A percentile compares a stretch with the other conserved stretches of the same genome.
phyloP scores from a whole-genome alignment of 2,113 vertebrate genomes.

The Donacobius atricapilla region DNA sequence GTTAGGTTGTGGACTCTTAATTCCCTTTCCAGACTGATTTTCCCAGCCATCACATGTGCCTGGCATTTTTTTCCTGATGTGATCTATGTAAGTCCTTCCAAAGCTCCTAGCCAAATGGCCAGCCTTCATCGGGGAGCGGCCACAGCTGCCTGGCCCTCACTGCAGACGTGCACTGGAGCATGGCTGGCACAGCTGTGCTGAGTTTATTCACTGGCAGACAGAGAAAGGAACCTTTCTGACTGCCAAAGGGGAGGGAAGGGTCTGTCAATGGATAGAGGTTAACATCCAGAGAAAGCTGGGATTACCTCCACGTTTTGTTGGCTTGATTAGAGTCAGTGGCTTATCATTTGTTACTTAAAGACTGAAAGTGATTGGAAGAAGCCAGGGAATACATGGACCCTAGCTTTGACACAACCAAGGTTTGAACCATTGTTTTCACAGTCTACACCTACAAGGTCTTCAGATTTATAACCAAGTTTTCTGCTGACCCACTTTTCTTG shows the following conservation, averaged over 20 bases:
- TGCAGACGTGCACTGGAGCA: neutral
- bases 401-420: neutral
- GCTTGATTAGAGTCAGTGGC: neutral
- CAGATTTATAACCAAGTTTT: neutral
- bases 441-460: rapidly evolving
- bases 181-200: conserved; percentile 21
- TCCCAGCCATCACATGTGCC: neutral
- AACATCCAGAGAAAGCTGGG: neutral
- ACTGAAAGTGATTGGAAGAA: neutral
- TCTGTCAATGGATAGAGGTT: neutral
- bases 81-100: neutral
- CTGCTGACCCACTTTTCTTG: neutral
- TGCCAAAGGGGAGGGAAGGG: neutral
- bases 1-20: neutral
- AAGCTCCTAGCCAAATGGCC: neutral
- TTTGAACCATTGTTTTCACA: neutral
- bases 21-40: conserved; percentile 37
- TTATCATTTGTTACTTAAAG: neutral
- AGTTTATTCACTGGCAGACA: neutral
- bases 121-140: neutral
- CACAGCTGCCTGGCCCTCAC: conserved; percentile 11
- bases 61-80: neutral
- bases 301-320: neutral
- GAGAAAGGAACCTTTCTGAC: neutral
- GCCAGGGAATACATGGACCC: neutral